These are phyloP conservation scores for Smutsia temminckii DNA, from an alignment of 2,797 vertebrate genomes.

Conservation along the genomic window DNA sequence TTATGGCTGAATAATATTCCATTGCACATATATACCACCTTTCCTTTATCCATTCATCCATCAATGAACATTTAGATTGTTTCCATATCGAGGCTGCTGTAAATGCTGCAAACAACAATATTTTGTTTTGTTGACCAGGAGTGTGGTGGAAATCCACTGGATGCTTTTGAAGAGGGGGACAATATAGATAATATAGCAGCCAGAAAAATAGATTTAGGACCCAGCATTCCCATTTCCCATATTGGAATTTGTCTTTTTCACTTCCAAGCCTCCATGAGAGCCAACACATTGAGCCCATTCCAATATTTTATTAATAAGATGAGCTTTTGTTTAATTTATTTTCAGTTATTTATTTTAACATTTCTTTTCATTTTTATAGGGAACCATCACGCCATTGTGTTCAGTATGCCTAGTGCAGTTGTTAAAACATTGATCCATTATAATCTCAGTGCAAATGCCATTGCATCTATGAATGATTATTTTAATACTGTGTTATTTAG, in stretches of 20 bases:
- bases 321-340: slow-evolving; percentile 68
- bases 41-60: not conserved
- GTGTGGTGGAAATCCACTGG: not conserved
- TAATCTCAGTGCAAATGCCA: slow-evolving; percentile 34
- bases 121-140: not conserved
- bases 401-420: not conserved
- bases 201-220: not conserved
- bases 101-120: not conserved
- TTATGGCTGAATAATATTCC: not conserved
- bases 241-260: slow-evolving; percentile 3
- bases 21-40: not conserved
- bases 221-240: not conserved
- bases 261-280: not conserved
- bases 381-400: not conserved
- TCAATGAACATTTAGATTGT: not conserved
- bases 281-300: not conserved
- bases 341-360: slow-evolving; percentile 55
- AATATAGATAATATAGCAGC: not conserved
- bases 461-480: slow-evolving; percentile 36
- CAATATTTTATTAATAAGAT: slow-evolving; percentile 16
- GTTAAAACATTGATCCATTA: slow-evolving; percentile 9
- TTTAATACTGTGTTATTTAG: slow-evolving; percentile 67
- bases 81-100: not conserved
- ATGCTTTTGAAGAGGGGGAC: not conserved
- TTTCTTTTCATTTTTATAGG: slow-evolving; percentile 46